These are phyloP conservation scores for Acronicta alni DNA, from an alignment of 2,888 invertebrate genomes.

Conservation along the genomic window DNA sequence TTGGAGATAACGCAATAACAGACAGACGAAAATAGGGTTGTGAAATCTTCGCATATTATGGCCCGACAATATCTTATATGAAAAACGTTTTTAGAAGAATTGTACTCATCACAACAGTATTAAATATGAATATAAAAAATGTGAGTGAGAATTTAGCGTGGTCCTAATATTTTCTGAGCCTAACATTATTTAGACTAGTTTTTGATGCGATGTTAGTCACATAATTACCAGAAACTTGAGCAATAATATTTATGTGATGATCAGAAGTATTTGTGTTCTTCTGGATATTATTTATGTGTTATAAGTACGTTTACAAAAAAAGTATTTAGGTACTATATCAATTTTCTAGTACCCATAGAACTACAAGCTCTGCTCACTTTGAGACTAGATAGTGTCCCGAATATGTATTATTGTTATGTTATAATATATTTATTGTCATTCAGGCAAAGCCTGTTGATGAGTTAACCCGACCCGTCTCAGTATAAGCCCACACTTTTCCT, in stretches of 20 bases:
- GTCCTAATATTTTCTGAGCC: background rate
- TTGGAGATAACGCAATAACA: slow-evolving; percentile 54
- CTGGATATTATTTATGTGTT: too few relatives aligned
- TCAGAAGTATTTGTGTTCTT: too few relatives aligned
- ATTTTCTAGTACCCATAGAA: too few relatives aligned
- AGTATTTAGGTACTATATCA: too few relatives aligned
- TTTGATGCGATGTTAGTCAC: too few relatives aligned
- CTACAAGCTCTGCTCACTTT: too few relatives aligned
- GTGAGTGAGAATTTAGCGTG: background rate
- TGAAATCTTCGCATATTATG: slow-evolving; percentile 24
- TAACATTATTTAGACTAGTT: background rate
- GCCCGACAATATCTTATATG: slow-evolving; percentile 26
- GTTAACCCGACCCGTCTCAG: slow-evolving; percentile 25
- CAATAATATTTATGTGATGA: too few relatives aligned
- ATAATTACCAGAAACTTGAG: too few relatives aligned
- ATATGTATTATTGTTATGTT: too few relatives aligned
- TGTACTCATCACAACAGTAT: slow-evolving; percentile 6
- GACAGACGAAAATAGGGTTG: slow-evolving; percentile 44
- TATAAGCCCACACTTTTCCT: slow-evolving; percentile 21
- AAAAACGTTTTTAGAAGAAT: slow-evolving; percentile 27
- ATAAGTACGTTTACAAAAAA: too few relatives aligned
- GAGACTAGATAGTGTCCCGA: too few relatives aligned
- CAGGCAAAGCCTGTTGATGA: slow-evolving; percentile 39
- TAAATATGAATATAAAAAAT: slow-evolving; percentile 1
- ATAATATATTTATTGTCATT: slow-evolving; percentile 29